Evolutionary conservation across 2,797 vertebrate genomes (phyloP), one percentile per base, ranked within the genome.

Genomic region (Borostomias antarcticus): DNA sequence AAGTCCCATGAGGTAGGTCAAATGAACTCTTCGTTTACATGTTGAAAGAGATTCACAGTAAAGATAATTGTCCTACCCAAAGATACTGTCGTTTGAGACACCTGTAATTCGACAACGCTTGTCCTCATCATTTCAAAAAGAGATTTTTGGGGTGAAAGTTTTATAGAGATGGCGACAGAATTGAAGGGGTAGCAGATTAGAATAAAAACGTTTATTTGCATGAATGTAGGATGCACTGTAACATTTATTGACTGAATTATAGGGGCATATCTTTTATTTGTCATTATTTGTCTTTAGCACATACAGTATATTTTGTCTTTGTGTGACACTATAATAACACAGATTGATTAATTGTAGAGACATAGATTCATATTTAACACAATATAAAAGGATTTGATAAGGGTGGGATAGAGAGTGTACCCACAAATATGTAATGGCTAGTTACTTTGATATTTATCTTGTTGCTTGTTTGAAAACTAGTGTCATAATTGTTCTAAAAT

Each of bases 301-400:
- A 43, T 17, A 23, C 11, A 51, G 21, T 37, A 10, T 26, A 11
- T 23, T 26, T 28, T 23, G 33, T 64, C 33, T 26, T 54, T 28
- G 47, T 35, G 15, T 48, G 17, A 51, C 40, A 62, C n/a, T n/a
- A n/a, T n/a, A 47, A 58, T 19, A 17, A 57, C 19, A 32, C 10
- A 21, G 29, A 40, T 35, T 64, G 37, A 40, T 30, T 29, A 30
- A 45, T 26, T 21, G 23, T 62, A 64, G 52, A 64, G 19, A 71
- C 37, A 63, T 35, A 53, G 33, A 53, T 17, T 35, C 60, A 72
- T 76, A 54, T 71, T 67, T 54, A 58, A 19, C 54, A 51, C 66
- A 37, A 43, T 51, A 60, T 15, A 15, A 59, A 10, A 32, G 30
- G 26, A 2, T 30, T 25, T 7, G 58, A 43, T 29, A 43, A 28